These are phyloP conservation scores for Atta texana DNA, from an alignment of 1,140 invertebrate species.

Conservation along the genomic window DNA sequence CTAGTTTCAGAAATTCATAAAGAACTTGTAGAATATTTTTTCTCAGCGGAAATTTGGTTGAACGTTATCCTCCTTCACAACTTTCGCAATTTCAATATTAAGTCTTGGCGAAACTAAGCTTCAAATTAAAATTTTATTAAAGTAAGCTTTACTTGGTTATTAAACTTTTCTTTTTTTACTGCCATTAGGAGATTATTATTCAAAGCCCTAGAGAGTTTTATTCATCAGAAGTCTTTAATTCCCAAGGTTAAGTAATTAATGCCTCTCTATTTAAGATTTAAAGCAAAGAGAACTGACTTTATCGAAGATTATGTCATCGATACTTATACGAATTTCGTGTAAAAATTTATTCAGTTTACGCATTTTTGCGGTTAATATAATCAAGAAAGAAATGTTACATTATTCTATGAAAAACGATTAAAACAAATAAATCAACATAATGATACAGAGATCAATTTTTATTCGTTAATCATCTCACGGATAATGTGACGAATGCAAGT, in stretches of 20 bases:
- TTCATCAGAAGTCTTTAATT: conserved; percentile 25
- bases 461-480: background rate
- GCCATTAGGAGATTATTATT: conserved; percentile 45
- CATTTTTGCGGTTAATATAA: background rate
- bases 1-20: conserved; percentile 3
- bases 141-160: conserved; percentile 41
- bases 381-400: background rate
- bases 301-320: background rate
- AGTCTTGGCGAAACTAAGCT: conserved; percentile 36
- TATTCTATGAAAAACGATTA: background rate
- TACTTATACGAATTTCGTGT: background rate
- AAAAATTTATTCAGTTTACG: background rate
- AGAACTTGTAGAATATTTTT: conserved; percentile 28
- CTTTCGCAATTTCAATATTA: conserved; percentile 38
- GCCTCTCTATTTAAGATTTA: conserved; percentile 25
- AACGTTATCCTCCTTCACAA: conserved; percentile 23
- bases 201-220: conserved; percentile 2
- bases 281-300: background rate
- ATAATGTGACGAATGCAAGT: background rate
- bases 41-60: background rate
- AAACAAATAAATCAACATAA: background rate
- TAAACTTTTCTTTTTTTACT: conserved; percentile 24
- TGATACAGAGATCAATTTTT: background rate
- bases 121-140: conserved; percentile 57
- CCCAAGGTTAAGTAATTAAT: conserved; percentile 37